phyloP scores from a whole-genome alignment of 2,113 vertebrate genomes.

The Phrynosoma platyrhinos region DNA sequence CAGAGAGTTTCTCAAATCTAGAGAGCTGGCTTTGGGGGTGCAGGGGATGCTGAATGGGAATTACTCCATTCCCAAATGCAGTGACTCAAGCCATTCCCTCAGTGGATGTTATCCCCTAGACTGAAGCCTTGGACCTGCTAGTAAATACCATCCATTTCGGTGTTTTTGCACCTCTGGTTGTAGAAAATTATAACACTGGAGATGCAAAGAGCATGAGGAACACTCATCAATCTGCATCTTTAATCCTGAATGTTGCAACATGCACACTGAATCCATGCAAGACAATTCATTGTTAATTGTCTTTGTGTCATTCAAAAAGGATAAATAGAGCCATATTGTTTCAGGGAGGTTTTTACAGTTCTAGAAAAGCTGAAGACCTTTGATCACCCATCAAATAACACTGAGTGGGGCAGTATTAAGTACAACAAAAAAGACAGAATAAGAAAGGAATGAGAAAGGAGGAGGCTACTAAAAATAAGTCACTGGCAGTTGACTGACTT shows the following conservation, averaged over 20 bases:
- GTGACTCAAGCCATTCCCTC: too few relatives aligned
- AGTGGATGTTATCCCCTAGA: too few relatives aligned
- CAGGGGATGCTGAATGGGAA: too few relatives aligned
- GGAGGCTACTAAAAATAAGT: constrained; percentile 38
- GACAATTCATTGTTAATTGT: constrained; percentile 26
- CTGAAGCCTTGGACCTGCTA: not conserved
- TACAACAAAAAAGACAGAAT: constrained; percentile 16
- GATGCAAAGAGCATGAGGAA: constrained; percentile 25
- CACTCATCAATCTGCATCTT: not conserved
- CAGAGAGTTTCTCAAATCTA: too few relatives aligned
- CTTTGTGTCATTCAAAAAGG: not conserved
- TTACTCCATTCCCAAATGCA: too few relatives aligned
- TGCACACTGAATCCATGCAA: constrained; percentile 25
- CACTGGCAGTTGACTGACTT: constrained; percentile 58
- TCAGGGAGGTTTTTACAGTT: constrained; percentile 39
- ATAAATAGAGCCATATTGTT: not conserved
- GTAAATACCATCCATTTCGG: constrained; percentile 15
- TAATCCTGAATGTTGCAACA: not conserved
- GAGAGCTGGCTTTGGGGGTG: too few relatives aligned
- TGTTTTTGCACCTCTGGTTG: not conserved
- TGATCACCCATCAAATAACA: constrained; percentile 45
- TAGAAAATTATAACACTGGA: constrained; percentile 33
- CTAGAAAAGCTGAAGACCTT: constrained; percentile 30
- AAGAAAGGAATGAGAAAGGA: constrained; percentile 34
- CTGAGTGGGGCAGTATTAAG: constrained; percentile 27